Evolutionary conservation across 2,888 invertebrate species (phyloP).

Genomic region (Pseudococcus longispinus): DNA sequence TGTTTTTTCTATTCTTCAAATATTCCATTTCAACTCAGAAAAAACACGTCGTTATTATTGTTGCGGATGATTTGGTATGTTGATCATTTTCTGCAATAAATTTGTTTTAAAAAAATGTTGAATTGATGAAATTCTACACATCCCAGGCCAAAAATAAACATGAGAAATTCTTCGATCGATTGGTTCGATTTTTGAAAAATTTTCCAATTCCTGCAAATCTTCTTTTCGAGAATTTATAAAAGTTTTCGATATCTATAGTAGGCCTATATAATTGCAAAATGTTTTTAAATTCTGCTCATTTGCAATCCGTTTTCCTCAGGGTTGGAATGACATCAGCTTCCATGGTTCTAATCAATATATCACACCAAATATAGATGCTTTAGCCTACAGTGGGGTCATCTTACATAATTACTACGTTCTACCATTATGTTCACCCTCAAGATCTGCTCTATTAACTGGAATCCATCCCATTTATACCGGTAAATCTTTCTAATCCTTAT

Average conservation of each 20-base stretch:
- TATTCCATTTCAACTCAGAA: not conserved
- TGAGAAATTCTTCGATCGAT: not conserved
- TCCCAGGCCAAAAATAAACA: too few species aligned
- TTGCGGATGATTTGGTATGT: constrained; percentile 69
- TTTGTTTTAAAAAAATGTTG: too few species aligned
- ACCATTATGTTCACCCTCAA: constrained; percentile 67
- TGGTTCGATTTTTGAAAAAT: not conserved
- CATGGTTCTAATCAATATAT: constrained; percentile 67
- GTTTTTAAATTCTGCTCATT: too few species aligned
- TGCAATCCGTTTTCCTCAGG: constrained; percentile 61
- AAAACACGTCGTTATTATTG: constrained; percentile 65
- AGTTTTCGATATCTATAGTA: not conserved
- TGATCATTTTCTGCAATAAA: not conserved
- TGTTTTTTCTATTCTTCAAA: not conserved
- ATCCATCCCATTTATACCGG: constrained; percentile 67
- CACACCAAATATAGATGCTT: constrained; percentile 67
- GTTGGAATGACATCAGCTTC: constrained; percentile 68
- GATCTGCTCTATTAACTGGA: constrained; percentile 66
- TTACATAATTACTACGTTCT: constrained; percentile 67
- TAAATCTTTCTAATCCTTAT: constrained; percentile 56
- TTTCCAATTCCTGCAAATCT: not conserved
- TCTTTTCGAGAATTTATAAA: not conserved
- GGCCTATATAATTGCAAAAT: too few species aligned
- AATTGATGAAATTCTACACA: too few species aligned
- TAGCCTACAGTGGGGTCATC: constrained; percentile 66